These are phyloP conservation scores for Halocaridina rubra DNA, from an alignment of 2,888 invertebrate genomes.

Conservation along the genomic window DNA sequence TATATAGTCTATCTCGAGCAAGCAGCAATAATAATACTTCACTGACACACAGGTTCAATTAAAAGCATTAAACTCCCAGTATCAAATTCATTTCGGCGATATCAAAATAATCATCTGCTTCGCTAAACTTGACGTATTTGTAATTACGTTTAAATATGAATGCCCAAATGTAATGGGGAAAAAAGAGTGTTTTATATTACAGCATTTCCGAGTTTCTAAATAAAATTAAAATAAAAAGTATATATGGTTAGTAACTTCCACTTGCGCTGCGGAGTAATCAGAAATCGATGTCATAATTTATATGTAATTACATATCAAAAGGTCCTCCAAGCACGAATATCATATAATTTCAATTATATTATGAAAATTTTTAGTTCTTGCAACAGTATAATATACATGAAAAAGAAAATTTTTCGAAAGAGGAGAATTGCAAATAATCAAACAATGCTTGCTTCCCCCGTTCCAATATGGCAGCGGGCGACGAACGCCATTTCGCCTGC, in stretches of 20 bases:
- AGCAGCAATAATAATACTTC: not conserved
- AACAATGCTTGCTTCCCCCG: conserved; percentile 3
- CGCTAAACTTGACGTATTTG: not conserved
- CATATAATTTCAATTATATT: no score
- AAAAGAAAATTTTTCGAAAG: no score
- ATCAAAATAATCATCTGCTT: not conserved
- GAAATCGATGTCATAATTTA: no score
- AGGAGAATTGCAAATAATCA: no score
- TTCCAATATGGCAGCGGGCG: conserved; percentile 47
- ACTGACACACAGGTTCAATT: not conserved
- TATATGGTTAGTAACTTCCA: no score
- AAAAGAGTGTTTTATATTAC: not conserved
- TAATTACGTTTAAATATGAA: not conserved
- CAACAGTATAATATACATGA: no score
- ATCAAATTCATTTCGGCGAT: not conserved
- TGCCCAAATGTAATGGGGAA: not conserved
- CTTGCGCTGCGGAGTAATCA: no score
- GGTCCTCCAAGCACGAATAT: no score
- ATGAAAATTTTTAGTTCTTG: no score
- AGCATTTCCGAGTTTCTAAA: not conserved
- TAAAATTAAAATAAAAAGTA: no score
- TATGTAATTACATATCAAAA: no score
- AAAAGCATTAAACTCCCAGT: not conserved
- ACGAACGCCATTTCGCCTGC: conserved; percentile 40
- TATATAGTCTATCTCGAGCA: not conserved